phyloP scores from a whole-genome alignment of 2,888 invertebrate genomes.

The Thymelicus lineola region DNA sequence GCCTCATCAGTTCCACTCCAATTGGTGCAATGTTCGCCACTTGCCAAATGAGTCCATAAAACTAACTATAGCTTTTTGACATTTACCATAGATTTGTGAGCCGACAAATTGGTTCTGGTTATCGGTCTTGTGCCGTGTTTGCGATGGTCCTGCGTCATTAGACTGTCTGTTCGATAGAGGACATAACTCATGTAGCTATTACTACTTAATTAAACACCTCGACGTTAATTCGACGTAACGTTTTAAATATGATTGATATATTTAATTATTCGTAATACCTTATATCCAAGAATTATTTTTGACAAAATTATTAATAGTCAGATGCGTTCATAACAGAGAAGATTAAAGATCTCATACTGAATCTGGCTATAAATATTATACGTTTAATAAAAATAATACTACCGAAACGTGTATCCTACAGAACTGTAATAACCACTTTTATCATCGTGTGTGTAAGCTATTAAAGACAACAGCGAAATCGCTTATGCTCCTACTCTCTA shows the following conservation, averaged over 20 bases:
- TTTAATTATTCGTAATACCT: no score
- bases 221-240: slow-evolving; percentile 6
- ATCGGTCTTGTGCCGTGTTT: slow-evolving; percentile 1
- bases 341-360: no score
- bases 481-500: no score
- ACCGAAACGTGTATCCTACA: no score
- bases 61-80: slow-evolving; percentile 33
- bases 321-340: no score
- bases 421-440: no score
- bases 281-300: no score
- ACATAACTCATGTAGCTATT: slow-evolving; percentile 13
- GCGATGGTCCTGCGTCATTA: slow-evolving; percentile 14
- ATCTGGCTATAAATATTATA: no score
- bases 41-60: slow-evolving; percentile 53
- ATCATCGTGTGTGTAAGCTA: no score
- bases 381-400: no score
- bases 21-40: slow-evolving; percentile 53
- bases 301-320: no score
- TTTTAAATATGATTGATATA: not conserved
- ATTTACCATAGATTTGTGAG: slow-evolving; percentile 33
- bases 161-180: slow-evolving; percentile 15
- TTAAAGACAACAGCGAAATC: no score
- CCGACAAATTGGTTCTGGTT: slow-evolving; percentile 30
- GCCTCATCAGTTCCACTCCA: slow-evolving; percentile 60
- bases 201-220: slow-evolving; percentile 13